These are phyloP conservation scores for Setophaga petechia DNA, from an alignment of 2,113 vertebrate genomes.

Conservation along the genomic window DNA sequence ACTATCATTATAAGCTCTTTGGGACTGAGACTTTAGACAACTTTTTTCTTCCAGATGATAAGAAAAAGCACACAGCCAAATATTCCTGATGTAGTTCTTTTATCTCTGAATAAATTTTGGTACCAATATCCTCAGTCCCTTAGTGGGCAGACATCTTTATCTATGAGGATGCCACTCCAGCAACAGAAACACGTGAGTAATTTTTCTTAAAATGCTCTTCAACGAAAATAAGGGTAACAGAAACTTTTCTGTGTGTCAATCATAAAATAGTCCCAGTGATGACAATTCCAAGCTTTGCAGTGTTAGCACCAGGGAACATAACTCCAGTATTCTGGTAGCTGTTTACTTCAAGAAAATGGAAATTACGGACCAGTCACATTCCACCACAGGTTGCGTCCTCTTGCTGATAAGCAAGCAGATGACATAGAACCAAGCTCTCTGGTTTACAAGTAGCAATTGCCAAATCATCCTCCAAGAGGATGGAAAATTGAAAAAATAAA, in stretches of 20 bases:
- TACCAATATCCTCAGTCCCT: background rate
- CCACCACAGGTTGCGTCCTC: background rate
- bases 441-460: background rate
- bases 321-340: constrained; percentile 38
- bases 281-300: constrained; percentile 13
- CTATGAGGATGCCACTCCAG: background rate
- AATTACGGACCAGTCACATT: constrained; percentile 6
- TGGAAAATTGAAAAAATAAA: background rate
- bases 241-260: background rate
- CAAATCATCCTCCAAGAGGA: background rate
- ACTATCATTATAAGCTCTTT: background rate
- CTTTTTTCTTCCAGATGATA: background rate
- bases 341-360: background rate
- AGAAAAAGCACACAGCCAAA: background rate
- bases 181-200: background rate
- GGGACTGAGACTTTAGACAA: background rate
- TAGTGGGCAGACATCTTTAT: background rate
- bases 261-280: constrained; percentile 6
- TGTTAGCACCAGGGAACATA: background rate
- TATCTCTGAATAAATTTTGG: background rate
- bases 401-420: background rate
- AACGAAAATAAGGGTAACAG: background rate
- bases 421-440: background rate
- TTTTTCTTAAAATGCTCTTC: background rate
- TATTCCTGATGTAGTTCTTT: background rate